phyloP scores from a whole-genome alignment of 2,888 invertebrate species.

The Geophilus truncorum region DNA sequence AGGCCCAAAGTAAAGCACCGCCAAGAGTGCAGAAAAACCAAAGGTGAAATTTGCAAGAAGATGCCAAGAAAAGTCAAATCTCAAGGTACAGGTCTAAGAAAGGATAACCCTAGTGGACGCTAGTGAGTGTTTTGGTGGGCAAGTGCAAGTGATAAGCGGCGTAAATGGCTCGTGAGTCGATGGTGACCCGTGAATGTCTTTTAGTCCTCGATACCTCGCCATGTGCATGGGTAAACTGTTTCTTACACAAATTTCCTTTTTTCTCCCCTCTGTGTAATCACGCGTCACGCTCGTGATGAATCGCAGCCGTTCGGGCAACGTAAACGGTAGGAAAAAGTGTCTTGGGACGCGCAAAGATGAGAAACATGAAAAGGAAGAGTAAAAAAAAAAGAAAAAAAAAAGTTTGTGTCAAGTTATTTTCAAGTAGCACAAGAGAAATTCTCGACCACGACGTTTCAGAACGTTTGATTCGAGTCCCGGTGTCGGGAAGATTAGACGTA shows the following conservation, averaged over 20 bases:
- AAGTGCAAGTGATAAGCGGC: background rate
- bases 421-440: slow-evolving; percentile 8
- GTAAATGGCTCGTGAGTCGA: background rate
- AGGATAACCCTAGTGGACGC: slow-evolving; percentile 19
- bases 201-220: slow-evolving; percentile 33
- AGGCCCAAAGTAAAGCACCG: slow-evolving; percentile 39
- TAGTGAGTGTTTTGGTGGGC: background rate
- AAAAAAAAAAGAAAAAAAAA: background rate
- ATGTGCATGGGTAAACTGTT: slow-evolving; percentile 35
- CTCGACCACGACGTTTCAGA: background rate
- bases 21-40: slow-evolving; percentile 41
- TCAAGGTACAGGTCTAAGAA: slow-evolving; percentile 38
- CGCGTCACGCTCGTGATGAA: background rate
- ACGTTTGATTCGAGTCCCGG: background rate
- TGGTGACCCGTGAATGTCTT: slow-evolving; percentile 3
- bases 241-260: background rate
- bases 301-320: background rate
- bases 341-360: background rate
- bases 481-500: background rate
- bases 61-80: slow-evolving; percentile 42
- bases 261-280: background rate
- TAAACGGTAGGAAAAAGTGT: background rate
- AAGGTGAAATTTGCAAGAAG: slow-evolving; percentile 41
- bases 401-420: slow-evolving; percentile 11
- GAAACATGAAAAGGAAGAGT: background rate